phyloP scores from a whole-genome alignment of 2,113 vertebrate genomes.

The Oreochromis aureus region DNA sequence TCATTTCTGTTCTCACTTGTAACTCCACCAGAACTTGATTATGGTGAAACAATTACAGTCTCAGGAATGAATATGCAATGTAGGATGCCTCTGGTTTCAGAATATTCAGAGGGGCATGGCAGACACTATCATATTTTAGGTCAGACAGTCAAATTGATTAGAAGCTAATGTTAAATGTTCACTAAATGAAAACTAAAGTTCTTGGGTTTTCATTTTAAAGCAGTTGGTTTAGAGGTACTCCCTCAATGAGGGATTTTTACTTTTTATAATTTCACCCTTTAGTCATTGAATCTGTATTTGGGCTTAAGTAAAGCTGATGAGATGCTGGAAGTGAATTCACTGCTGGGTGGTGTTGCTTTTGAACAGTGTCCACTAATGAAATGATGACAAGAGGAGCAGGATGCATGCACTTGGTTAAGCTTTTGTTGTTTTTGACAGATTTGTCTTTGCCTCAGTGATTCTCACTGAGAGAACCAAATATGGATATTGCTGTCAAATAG shows the following conservation, averaged over 20 bases:
- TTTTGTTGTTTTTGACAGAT: constrained; percentile 21
- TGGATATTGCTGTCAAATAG: constrained; percentile 22
- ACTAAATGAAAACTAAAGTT: not conserved
- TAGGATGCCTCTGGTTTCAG: not conserved
- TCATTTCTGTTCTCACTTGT: not conserved
- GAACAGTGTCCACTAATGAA: constrained; percentile 30
- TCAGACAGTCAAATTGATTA: not conserved
- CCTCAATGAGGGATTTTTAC: constrained; percentile 38
- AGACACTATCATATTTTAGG: not conserved
- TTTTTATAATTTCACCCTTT: constrained; percentile 45
- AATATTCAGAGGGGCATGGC: not conserved
- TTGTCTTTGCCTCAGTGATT: not conserved
- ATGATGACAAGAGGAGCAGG: constrained; percentile 28
- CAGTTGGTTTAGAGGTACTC: constrained; percentile 38
- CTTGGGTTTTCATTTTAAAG: not conserved
- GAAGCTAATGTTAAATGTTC: not conserved
- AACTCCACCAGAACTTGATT: not conserved
- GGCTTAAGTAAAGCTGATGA: not conserved
- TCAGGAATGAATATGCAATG: not conserved
- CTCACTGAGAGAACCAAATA: constrained; percentile 20
- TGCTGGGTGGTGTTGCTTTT: constrained; percentile 30
- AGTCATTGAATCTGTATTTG: not conserved
- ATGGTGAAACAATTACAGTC: not conserved
- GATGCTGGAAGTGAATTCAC: constrained; percentile 39
- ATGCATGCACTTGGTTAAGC: constrained; percentile 5